Conservation (phyloP, 2,797 vertebrate species). For the Ciconia nigra region DNA sequence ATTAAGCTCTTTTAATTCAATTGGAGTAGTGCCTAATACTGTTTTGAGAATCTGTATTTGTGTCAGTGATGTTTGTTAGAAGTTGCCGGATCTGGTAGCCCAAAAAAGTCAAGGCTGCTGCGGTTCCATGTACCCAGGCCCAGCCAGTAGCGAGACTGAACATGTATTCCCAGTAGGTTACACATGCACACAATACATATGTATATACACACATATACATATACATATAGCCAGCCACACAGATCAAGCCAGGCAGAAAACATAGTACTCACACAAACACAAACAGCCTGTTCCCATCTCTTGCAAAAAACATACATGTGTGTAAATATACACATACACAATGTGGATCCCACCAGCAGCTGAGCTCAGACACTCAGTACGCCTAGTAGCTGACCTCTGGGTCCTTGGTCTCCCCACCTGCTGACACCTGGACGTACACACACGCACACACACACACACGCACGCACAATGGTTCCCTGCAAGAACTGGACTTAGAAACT, state of each 20-base stretch:
- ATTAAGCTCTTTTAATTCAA: background rate
- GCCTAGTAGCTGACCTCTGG: background rate
- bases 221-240: background rate
- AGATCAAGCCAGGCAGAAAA: background rate
- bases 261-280: background rate
- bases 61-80: background rate
- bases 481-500: background rate
- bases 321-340: background rate
- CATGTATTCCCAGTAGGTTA: background rate
- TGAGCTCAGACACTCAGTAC: background rate
- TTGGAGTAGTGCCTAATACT: background rate
- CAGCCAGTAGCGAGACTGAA: background rate
- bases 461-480: background rate
- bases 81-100: background rate
- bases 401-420: background rate
- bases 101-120: background rate
- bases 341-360: background rate
- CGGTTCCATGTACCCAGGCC: background rate
- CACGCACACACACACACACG: too few relatives aligned
- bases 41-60: background rate
- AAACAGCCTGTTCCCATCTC: background rate
- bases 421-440: background rate
- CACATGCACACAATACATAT: too few relatives aligned
- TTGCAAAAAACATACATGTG: background rate
- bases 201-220: too few relatives aligned